Base-by-base conservation (phyloP, 1,140 invertebrate species). In the Phenacoccus solenopsis region DNA sequence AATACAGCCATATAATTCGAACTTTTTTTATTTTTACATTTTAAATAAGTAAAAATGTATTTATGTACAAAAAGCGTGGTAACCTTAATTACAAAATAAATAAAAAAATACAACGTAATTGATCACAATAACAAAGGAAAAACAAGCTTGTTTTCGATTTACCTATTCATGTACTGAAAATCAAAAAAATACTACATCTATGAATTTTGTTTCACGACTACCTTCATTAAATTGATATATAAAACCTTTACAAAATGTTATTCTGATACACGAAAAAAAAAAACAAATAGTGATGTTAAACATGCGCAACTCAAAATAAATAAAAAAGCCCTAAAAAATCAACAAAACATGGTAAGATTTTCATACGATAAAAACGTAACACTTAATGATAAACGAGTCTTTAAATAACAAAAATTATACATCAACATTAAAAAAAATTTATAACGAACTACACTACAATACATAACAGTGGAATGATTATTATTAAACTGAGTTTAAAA, bases 1-100 rank as follows among this genome's bases (percentile, higher is more conserved):
- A 16, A 32, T 32, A 32, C 30, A 13, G 13, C 4, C 38, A 9
- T n/a, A 49, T 49, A 10, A 49, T 49, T 49, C n/a, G 38, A 49
- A 49, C 59, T 10, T 24, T 64, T n/a, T n/a, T 64, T 64, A 25
- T 64, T 64, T 64, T 64, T 64, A 64, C 59, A 64, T 64, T 24
- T 64, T 64, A 64, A 64, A 64, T 64, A 64, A 9, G 59, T 64
- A 64, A 64, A 64, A 64, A 64, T 64, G 59, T 27, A 64, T 27
- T 24, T 64, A 64, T 64, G 59, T 64, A 64, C 59, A 64, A 64
- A 27, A 64, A 64, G 59, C 59, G 59, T 64, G 59, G 59, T 64
- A 64, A 64, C 59, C 59, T 64, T 64, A 64, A 64, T 64, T 64
- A 49, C 3, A 49, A 49, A 49, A 49, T 49, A 49, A 49, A 49